These are phyloP conservation scores for Bradypodion ventrale DNA, from an alignment of 2,797 vertebrate species.

Conservation along the genomic window DNA sequence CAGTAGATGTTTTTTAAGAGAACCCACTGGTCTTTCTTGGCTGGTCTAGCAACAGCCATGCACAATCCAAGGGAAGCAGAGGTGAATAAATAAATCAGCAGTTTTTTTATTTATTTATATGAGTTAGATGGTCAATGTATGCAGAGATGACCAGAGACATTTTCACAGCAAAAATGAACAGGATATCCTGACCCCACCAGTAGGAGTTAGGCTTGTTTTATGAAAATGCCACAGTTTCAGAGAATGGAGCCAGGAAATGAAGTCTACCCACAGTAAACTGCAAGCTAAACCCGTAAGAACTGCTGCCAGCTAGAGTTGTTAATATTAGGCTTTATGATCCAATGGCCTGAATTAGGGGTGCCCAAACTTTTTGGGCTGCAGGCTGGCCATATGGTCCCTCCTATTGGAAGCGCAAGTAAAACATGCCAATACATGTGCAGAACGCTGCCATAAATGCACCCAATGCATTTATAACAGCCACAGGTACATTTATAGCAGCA, in stretches of 20 bases:
- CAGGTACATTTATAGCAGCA: no score
- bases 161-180: background rate
- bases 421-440: no score
- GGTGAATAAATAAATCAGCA: background rate
- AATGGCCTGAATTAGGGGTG: no score
- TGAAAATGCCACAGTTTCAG: background rate
- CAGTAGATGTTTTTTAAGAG: background rate
- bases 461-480: no score
- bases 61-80: background rate
- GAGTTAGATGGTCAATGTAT: background rate
- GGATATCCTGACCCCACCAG: no score
- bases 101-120: background rate
- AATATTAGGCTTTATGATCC: no score
- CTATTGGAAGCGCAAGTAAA: no score
- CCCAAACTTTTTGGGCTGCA: no score
- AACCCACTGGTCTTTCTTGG: background rate
- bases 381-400: no score
- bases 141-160: background rate
- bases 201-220: background rate
- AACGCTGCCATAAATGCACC: no score
- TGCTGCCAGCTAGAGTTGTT: no score
- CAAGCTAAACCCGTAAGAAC: no score
- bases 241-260: background rate
- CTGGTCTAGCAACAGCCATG: constrained; percentile 3
- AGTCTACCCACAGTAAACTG: background rate